These are phyloP conservation scores for Anticlea derivata DNA, from an alignment of 2,888 invertebrate species.

Conservation along the genomic window DNA sequence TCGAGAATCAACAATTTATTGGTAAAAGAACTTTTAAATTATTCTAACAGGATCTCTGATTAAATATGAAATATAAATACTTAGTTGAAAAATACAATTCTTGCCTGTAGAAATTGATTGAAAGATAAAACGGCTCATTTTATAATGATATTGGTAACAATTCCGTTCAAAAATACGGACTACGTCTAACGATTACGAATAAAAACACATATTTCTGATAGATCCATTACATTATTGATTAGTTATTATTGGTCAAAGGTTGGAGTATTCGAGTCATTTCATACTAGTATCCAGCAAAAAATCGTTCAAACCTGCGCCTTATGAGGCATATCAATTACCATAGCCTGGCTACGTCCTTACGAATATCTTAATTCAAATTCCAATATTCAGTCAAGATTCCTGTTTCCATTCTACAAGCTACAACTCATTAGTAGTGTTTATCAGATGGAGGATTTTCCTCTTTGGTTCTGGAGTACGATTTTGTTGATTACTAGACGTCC, in stretches of 20 bases:
- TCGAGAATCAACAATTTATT: too few relatives aligned
- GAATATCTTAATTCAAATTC: slow-evolving; percentile 17
- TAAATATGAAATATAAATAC: too few relatives aligned
- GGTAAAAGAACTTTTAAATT: too few relatives aligned
- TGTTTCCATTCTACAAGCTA: slow-evolving; percentile 13
- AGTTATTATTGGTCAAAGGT: slow-evolving; percentile 13
- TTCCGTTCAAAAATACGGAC: not conserved
- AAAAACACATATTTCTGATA: not conserved
- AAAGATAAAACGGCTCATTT: too few relatives aligned
- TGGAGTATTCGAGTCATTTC: not conserved
- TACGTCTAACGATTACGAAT: not conserved
- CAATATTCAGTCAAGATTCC: slow-evolving; percentile 22
- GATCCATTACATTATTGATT: slow-evolving; percentile 7
- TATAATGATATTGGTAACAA: not conserved
- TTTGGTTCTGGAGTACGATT: not conserved
- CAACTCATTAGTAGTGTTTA: slow-evolving; percentile 1
- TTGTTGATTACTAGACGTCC: too few relatives aligned
- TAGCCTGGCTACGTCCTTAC: slow-evolving; percentile 14
- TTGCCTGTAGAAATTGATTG: too few relatives aligned
- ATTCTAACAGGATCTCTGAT: too few relatives aligned
- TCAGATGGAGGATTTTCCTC: not conserved
- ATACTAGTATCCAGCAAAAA: slow-evolving; percentile 1
- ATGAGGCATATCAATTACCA: not conserved
- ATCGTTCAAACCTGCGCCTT: not conserved
- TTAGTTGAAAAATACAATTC: too few relatives aligned